Base-by-base conservation (phyloP, 2,797 vertebrate species). In the Etheostoma perlongum region DNA sequence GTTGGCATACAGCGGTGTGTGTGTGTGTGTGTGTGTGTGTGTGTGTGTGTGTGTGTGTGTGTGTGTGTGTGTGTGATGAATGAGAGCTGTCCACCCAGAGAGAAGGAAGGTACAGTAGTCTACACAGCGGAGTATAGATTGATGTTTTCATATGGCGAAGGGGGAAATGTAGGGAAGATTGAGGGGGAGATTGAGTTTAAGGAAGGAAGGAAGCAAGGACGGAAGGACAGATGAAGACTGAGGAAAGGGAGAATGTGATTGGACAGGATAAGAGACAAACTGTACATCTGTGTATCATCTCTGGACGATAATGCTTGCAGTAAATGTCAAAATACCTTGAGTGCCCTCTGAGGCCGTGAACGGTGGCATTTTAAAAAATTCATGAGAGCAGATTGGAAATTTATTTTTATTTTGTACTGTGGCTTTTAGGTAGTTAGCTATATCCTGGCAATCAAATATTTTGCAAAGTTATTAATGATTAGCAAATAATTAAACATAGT, bases 21-120 rank as follows among this genome's bases (percentile, higher is more conserved):
- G 27, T 30, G 27, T 30, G 27, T 30, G 27, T 30, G 27, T 30
- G 27, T 30, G 27, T 30, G 27, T 30, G 27, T 30, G 27, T 30
- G 27, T 30, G 27, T 30, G 27, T 30, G 27, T 30, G 27, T 30
- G 27, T 30, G 27, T 30, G 27, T 30, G 27, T 30, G 27, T 30
- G 27, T 30, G 27, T 6, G 5, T 6, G 5, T 33, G 36, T 46
- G 67, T 72, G 72, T 91, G 91, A 92, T 92, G 89, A 92, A 91
- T 91, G 91, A 90, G 89, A 88, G 82, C 90, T 89, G 91, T 92
- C 91, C 77, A 61, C 72, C 66, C 73, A 55, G 74, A 77, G 74
- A 88, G 86, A 81, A 81, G 67, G 72, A 71, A 76, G 67, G 66
- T 85, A 85, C 85, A 77, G 77, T 79, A 83, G 89, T 88, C 84